Conservation (phyloP, 2,113 vertebrate species). For the Pongo abelii region DNA sequence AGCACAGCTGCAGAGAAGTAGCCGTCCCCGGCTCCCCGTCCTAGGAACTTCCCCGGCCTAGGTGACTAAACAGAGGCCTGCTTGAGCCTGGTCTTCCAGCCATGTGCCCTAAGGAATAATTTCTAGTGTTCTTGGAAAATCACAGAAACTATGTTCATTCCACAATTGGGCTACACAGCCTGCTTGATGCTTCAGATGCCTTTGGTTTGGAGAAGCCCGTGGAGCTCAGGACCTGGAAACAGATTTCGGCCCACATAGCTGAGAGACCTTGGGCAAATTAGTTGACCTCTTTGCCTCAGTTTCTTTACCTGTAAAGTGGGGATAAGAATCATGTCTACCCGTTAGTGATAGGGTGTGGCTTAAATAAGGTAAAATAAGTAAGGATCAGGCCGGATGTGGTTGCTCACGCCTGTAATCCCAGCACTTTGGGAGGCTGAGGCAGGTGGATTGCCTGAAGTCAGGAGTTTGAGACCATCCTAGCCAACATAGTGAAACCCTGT, state of each 20-base stretch:
- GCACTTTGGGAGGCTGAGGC: too few species aligned
- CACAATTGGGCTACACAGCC: rapidly evolving
- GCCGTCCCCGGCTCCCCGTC: not conserved
- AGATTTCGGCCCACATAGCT: not conserved
- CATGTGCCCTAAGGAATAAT: not conserved
- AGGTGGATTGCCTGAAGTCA: too few species aligned
- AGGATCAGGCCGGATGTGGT: not conserved
- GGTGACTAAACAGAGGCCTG: not conserved
- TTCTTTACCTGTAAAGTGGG: not conserved
- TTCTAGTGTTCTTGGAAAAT: not conserved
- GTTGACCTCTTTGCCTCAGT: not conserved
- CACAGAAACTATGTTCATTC: not conserved
- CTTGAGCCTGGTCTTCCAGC: not conserved
- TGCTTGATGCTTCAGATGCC: not conserved
- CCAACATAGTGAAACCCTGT: too few species aligned
- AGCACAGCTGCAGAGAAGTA: too few species aligned
- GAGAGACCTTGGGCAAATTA: not conserved
- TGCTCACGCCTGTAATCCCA: too few species aligned
- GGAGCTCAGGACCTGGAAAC: not conserved
- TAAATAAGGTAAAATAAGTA: too few species aligned
- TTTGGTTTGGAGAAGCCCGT: not conserved
- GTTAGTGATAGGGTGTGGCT: not conserved
- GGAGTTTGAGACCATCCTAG: too few species aligned
- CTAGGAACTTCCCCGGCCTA: not conserved
- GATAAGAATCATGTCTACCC: not conserved